A percentile compares a stretch with the other conserved stretches of the same genome.
These are phyloP conservation scores for Vultur gryphus DNA, from an alignment of 2,797 vertebrate species.

Conservation along the genomic window DNA sequence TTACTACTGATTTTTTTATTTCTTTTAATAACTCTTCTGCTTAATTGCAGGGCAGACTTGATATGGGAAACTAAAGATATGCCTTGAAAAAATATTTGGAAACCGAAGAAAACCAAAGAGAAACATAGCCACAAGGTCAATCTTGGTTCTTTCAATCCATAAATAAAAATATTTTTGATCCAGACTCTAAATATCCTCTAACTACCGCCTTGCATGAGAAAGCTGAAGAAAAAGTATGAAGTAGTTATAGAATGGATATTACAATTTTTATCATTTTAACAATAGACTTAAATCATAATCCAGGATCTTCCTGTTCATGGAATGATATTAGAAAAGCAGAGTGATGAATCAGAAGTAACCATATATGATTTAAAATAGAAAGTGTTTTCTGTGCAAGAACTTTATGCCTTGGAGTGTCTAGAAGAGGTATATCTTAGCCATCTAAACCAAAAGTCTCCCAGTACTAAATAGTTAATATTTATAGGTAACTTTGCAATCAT, in stretches of 20 bases:
- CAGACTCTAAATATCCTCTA: not conserved
- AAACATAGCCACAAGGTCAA: not conserved
- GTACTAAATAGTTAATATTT: slow-evolving; percentile 66
- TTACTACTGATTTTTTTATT: not conserved
- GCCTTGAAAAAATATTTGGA: not conserved
- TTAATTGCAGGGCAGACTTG: not conserved
- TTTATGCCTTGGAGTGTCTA: not conserved
- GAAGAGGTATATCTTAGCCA: not conserved
- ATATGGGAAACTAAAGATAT: not conserved
- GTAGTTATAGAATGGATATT: not conserved
- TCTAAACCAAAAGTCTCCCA: slow-evolving; percentile 26
- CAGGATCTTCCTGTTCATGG: not conserved
- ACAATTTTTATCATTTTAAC: not conserved
- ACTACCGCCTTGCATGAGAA: not conserved
- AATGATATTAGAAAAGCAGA: not conserved
- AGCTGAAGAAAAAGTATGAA: not conserved
- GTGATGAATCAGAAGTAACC: not conserved
- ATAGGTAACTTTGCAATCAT: slow-evolving; percentile 67
- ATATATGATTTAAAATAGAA: not conserved
- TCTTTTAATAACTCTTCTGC: not conserved
- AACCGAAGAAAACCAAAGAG: not conserved
- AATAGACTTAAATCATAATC: not conserved
- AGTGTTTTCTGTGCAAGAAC: not conserved
- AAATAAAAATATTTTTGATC: not conserved
- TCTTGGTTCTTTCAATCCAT: not conserved